A percentile compares a stretch with the other conserved stretches of the same genome.
phyloP scores from a whole-genome alignment of 2,888 invertebrate genomes.

The Acanthoscelides obtectus region DNA sequence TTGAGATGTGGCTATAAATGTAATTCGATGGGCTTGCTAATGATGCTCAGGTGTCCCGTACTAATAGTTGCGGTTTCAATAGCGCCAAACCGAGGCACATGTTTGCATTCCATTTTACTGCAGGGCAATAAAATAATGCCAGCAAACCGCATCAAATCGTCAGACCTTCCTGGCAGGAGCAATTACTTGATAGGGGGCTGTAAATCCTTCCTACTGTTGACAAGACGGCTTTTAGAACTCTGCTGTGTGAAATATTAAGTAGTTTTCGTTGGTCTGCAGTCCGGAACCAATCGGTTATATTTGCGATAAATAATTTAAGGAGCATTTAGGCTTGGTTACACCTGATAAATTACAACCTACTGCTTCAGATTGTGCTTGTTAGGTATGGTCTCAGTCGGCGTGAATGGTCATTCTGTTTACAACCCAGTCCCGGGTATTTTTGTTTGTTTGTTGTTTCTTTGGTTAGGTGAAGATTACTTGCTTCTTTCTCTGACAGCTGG shows the following conservation, averaged over 20 bases:
- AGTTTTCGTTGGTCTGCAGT: not conserved
- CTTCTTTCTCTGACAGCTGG: no score
- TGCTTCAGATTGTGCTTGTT: not conserved
- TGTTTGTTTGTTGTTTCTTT: not conserved
- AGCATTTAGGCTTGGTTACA: not conserved
- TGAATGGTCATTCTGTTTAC: not conserved
- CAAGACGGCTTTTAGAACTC: not conserved
- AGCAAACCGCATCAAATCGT: not conserved
- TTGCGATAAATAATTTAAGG: not conserved
- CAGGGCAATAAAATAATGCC: not conserved
- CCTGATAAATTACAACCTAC: not conserved
- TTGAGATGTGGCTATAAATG: no score
- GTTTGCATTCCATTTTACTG: not conserved
- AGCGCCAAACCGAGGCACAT: not conserved
- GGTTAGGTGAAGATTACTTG: not conserved
- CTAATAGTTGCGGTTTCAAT: no score
- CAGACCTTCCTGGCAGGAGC: not conserved
- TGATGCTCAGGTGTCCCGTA: no score
- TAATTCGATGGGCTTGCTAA: no score
- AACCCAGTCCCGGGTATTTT: not conserved
- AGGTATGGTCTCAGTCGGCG: not conserved
- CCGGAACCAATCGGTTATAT: not conserved
- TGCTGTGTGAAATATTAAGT: not conserved
- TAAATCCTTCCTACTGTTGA: not conserved
- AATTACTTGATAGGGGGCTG: not conserved